phyloP scores from a whole-genome alignment of 2,888 invertebrate species.

The Plagodis pulveraria region DNA sequence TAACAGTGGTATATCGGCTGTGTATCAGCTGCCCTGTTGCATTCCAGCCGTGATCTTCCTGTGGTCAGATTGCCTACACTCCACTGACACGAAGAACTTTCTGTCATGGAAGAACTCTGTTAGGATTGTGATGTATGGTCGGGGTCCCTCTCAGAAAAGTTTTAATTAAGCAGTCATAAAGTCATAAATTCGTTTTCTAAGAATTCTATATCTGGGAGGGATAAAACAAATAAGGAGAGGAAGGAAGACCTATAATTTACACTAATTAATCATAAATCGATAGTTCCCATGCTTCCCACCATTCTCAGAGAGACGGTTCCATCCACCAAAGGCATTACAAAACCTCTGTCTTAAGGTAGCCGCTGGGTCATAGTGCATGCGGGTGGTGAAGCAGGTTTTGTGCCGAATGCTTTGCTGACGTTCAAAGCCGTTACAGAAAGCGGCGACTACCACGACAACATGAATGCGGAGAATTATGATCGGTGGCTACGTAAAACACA shows the following conservation, averaged over 20 bases:
- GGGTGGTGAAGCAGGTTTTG: constrained; percentile 1
- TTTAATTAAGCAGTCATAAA: no score
- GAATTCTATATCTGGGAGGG: no score
- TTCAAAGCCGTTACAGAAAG: not conserved
- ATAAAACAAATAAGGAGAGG: not conserved
- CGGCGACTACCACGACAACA: not conserved
- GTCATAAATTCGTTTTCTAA: no score
- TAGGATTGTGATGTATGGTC: no score
- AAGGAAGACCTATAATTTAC: not conserved
- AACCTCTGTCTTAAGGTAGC: constrained; percentile 2
- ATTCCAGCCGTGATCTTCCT: no score
- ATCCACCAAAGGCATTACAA: constrained; percentile 1
- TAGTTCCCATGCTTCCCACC: not conserved
- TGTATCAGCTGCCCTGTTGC: no score
- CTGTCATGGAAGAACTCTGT: no score
- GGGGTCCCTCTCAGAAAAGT: no score
- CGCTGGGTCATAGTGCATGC: constrained; percentile 2
- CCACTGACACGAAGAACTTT: no score
- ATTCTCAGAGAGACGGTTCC: constrained; percentile 1
- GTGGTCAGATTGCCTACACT: no score
- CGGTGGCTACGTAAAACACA: not conserved
- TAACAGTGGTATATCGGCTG: no score
- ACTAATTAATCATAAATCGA: not conserved
- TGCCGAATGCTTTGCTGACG: not conserved
- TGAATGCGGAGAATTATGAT: not conserved